Evolutionary conservation across 2,888 invertebrate species (phyloP).

Genomic region (Hedya salicella): DNA sequence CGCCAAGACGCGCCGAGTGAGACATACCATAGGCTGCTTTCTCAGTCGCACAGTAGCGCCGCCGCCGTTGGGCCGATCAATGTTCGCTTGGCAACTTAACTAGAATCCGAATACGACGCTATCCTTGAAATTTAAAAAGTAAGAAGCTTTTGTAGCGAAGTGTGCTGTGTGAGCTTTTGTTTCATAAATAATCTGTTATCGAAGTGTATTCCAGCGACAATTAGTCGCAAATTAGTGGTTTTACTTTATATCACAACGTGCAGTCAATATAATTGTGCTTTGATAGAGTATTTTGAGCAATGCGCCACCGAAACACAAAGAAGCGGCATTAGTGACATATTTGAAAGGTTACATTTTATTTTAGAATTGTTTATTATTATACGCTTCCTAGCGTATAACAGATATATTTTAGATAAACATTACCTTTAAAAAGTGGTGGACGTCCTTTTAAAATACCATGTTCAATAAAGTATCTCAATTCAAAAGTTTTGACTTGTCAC

Average conservation of each 20-base stretch:
- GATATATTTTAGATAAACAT: too few species aligned
- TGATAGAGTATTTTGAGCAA: conserved; percentile 9
- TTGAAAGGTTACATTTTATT: conserved; percentile 34
- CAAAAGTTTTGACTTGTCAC: background rate
- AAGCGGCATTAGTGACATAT: conserved; percentile 22
- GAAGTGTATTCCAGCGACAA: background rate
- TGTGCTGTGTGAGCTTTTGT: conserved; percentile 36
- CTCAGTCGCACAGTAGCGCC: conserved; percentile 25
- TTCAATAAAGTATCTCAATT: background rate
- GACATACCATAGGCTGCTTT: conserved; percentile 7
- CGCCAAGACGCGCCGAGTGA: conserved; percentile 21
- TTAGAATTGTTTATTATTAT: background rate
- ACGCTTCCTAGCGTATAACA: too few species aligned
- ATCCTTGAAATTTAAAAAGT: conserved; percentile 42
- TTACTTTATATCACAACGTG: background rate
- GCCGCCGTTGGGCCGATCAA: conserved; percentile 35
- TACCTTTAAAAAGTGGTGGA: too few species aligned
- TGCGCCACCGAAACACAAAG: conserved; percentile 11
- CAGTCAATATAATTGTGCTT: conserved; percentile 6
- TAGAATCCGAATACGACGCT: conserved; percentile 40
- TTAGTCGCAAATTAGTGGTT: background rate
- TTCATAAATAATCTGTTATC: conserved; percentile 16
- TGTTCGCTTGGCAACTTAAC: conserved; percentile 38
- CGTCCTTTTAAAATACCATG: too few species aligned
- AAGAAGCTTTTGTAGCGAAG: conserved; percentile 29